Conservation (phyloP, 2,888 invertebrate species). For the Tuta absoluta region DNA sequence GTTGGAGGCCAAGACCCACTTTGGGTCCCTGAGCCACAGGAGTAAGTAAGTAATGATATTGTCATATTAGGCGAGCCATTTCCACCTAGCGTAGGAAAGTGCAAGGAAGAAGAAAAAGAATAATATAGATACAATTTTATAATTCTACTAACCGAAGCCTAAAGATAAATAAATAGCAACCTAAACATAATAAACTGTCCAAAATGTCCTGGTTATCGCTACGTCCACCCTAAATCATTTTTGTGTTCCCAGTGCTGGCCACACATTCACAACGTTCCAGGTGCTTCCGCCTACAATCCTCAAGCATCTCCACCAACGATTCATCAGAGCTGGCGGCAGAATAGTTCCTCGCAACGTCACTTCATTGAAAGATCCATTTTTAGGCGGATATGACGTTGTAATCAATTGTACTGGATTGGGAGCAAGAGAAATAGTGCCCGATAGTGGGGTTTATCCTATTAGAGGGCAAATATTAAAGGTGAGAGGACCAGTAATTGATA, state of each 20-base stretch:
- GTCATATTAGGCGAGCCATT: too few species aligned
- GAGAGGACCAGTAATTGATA: conserved; percentile 31
- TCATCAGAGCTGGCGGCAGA: conserved; percentile 82
- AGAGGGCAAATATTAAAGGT: conserved; percentile 88
- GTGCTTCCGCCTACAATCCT: conserved; percentile 85
- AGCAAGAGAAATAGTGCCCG: conserved; percentile 82
- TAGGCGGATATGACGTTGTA: conserved; percentile 84
- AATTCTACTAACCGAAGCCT: too few species aligned
- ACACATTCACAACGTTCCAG: conserved; percentile 84
- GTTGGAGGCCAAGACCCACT: too few species aligned
- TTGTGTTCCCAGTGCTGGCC: conserved; percentile 77
- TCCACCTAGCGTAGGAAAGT: too few species aligned
- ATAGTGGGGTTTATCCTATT: conserved; percentile 83
- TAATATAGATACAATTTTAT: too few species aligned
- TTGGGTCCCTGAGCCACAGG: too few species aligned
- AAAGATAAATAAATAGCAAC: too few species aligned
- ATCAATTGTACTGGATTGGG: conserved; percentile 90
- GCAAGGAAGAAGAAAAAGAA: too few species aligned
- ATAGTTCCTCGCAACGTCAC: conserved; percentile 56
- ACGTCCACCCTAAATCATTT: not conserved
- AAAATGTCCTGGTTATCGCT: too few species aligned
- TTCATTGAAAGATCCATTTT: conserved; percentile 64
- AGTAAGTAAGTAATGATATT: too few species aligned
- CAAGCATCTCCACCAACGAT: conserved; percentile 84
- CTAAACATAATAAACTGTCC: too few species aligned